Evolutionary conservation across 2,113 vertebrate species (phyloP).

Genomic region (Brienomyrus longianalis): DNA sequence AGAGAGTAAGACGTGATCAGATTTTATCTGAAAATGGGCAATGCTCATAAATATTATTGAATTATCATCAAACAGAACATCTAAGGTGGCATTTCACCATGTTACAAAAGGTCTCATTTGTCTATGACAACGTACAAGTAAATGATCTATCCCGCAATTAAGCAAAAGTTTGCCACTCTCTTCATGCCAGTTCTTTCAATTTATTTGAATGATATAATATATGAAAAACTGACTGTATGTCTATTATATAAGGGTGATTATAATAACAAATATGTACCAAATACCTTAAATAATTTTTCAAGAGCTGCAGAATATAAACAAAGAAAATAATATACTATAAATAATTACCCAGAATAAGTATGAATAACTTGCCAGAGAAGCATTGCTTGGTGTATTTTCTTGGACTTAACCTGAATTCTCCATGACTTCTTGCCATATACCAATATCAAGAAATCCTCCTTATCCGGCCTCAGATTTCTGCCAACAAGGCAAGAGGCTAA

Average conservation of each 20-base stretch:
- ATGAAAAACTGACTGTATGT: neutral
- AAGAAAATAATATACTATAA: neutral
- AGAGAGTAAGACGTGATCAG: neutral
- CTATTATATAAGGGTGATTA: neutral
- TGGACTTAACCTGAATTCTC: neutral
- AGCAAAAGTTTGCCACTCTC: neutral
- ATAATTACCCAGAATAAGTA: neutral
- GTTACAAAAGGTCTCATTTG: neutral
- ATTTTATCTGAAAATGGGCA: neutral
- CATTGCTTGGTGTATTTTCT: neutral
- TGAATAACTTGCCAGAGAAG: neutral
- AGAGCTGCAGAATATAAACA: neutral
- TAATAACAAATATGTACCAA: neutral
- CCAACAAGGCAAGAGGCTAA: neutral
- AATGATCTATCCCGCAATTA: neutral
- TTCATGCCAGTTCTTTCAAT: neutral
- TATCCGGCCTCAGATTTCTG: neutral
- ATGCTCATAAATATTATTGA: neutral
- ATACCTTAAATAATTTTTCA: neutral
- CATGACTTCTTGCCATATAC: neutral
- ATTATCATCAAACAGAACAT: neutral
- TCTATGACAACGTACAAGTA: neutral
- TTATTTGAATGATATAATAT: neutral
- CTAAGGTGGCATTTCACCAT: neutral
- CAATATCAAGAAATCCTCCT: neutral